Evolutionary conservation across 2,888 invertebrate genomes (phyloP), one percentile per base, ranked within the genome.

Genomic region (Ischnus inquisitorius): DNA sequence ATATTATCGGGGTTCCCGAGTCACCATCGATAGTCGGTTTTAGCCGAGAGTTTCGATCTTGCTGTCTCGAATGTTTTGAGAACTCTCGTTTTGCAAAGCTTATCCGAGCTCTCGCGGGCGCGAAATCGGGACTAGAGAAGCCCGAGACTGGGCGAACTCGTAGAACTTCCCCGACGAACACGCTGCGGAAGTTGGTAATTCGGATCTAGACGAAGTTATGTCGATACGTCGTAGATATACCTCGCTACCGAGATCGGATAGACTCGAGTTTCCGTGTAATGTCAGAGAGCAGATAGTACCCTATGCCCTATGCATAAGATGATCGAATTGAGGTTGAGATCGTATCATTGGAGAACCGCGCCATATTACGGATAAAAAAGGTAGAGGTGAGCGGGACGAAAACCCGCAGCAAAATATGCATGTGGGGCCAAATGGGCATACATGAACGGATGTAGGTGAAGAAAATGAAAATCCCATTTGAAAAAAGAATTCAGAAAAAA

Each of bases 41-140:
- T 74, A 43, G 51, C 46, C 39, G 39, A 19, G 46, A 74, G 51
- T 68, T 74, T 78, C 46, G 10, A 14, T 54, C 5, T 16, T 67
- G 41, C 22, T 5, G 25, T 28, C 22, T 39, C 22, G 48, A 39
- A 64, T 68, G 57, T 41, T 77, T 81, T 57, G 81, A 72, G 62
- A 82, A 82, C 71, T 76, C 62, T 72, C 64, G 76, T 79, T 82
- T 71, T 68, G 19, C 82, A 60, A 60, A 72, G 82, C 68, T 79
- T 79, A 76, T 68, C 67, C 81, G 16, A 43, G 4, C 46, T 46
- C 25, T 46, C 34, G 22, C 10, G 62, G 51, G 54, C 48, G 48
- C 3, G 51, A 51, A 16, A 74, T 48, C 22, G 6, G 67, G 68
- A 10, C 60, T 25, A 22, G 14, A n/a, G 41, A 19, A 48, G 25